phyloP scores from a whole-genome alignment of 2,113 vertebrate species.

The Etheostoma cragini region DNA sequence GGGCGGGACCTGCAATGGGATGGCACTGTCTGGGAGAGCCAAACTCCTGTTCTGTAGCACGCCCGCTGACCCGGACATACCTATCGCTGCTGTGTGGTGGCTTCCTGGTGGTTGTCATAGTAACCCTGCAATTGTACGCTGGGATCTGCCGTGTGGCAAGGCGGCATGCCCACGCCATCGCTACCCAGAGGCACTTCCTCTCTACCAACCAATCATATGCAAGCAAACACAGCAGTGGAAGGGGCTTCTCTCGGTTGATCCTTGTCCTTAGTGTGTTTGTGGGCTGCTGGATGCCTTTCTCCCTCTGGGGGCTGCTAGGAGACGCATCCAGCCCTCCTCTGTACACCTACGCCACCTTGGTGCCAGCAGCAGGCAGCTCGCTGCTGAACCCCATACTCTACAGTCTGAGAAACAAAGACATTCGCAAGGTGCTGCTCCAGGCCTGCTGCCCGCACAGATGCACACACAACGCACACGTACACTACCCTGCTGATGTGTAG shows the following conservation, averaged over 20 bases:
- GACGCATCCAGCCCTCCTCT: constrained; percentile 86
- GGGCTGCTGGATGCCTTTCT: constrained; percentile 94
- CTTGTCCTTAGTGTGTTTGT: constrained; percentile 92
- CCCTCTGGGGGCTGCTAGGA: constrained; percentile 91
- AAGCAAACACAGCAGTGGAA: constrained; percentile 68
- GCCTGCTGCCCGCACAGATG: constrained; percentile 86
- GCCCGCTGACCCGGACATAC: constrained; percentile 89
- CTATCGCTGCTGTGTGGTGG: constrained; percentile 89
- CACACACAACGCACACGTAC: constrained; percentile 80
- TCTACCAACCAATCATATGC: constrained; percentile 88
- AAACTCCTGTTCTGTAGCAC: constrained; percentile 86
- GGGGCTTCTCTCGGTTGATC: constrained; percentile 83
- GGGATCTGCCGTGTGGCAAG: constrained; percentile 91
- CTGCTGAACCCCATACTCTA: constrained; percentile 95
- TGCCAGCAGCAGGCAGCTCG: constrained; percentile 93
- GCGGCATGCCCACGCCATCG: constrained; percentile 94
- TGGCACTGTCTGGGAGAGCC: constrained; percentile 92
- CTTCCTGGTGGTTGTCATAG: constrained; percentile 88
- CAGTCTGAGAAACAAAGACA: constrained; percentile 93
- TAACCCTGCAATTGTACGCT: constrained; percentile 92
- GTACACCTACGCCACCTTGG: constrained; percentile 91
- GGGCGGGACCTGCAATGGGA: constrained; percentile 90
- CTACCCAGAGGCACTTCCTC: constrained; percentile 92
- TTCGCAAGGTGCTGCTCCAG: constrained; percentile 91
- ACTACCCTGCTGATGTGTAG: constrained; percentile 94